Conservation (phyloP, 1,140 invertebrate species). For the Drosophila arawakana region DNA sequence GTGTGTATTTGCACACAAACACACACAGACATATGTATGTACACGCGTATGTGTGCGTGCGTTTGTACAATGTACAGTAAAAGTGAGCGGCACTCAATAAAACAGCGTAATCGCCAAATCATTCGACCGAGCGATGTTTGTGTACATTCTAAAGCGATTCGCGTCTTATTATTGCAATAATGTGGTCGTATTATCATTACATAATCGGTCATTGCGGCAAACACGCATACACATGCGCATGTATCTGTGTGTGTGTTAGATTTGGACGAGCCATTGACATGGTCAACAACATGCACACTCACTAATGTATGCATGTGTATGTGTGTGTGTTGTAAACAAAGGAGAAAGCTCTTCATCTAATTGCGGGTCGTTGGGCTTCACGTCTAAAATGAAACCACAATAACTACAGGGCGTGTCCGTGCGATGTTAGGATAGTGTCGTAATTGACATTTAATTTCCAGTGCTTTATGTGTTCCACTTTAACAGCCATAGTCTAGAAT, state of each 20-base stretch:
- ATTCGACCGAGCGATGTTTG: slow-evolving; percentile 35
- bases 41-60: slow-evolving; percentile 11
- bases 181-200: slow-evolving; percentile 64
- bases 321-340: slow-evolving; percentile 26
- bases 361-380: slow-evolving; percentile 18
- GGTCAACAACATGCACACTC: slow-evolving; percentile 16
- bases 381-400: slow-evolving; percentile 14
- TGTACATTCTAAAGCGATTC: slow-evolving; percentile 29
- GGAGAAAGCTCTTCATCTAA: slow-evolving; percentile 33
- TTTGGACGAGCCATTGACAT: slow-evolving; percentile 17
- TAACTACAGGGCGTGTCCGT: slow-evolving; percentile 27
- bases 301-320: neutral
- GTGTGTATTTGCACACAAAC: no score
- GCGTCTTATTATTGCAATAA: slow-evolving; percentile 51
- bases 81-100: slow-evolving; percentile 42
- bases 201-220: slow-evolving; percentile 62
- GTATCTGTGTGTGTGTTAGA: neutral
- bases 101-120: slow-evolving; percentile 49
- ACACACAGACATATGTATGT: neutral
- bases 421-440: neutral
- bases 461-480: neutral
- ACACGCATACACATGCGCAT: slow-evolving; percentile 1
- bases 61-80: slow-evolving; percentile 17
- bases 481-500: neutral
- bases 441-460: slow-evolving; percentile 23